Evolutionary conservation across 2,888 invertebrate species (phyloP), one percentile per base, ranked within the genome.

Genomic region (Flexamia atlantica): DNA sequence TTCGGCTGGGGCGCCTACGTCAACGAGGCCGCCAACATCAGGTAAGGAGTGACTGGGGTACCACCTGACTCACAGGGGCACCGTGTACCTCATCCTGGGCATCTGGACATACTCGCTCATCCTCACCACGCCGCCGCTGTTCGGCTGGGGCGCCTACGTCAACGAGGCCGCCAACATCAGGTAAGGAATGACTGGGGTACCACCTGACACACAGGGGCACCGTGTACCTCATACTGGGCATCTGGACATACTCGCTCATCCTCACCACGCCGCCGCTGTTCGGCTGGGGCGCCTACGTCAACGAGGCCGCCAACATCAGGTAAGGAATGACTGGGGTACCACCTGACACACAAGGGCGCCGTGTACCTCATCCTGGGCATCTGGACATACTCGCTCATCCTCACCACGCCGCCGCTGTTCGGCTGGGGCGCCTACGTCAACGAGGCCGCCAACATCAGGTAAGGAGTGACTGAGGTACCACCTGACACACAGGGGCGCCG

Each of bases 1-100:
- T 91, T 95, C 87, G 96, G 96, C 0, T 96, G 96, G 96, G 95
- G 95, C 0, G 92, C 92, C 84, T 96, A 95, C 89, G 94, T 94
- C 40, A 93, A 92, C 85, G 95, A 95, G 88, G 95, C 95, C 4
- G 95, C 95, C 30, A 95, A 96, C 88, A 94, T 96, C 84, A 94
- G 94, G 94, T 94, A 17, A 46, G 36, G 36, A 36, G 36, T 36
- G 9, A n/a, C n/a, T n/a, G n/a, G n/a, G n/a, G 0, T 87, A 88
- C 17, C 89, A 91, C 0, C 92, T 92, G 85, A 93, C 90, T 76
- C 90, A 91, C 23, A 91, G 91, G 82, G 91, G 92, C 0, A 93
- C 95, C 0, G 87, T 90, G 0, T 86, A 91, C 64, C 89, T 93
- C 79, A 92, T 95, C 0, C 85, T 92, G 1, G 92, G 92, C 87